These are phyloP conservation scores for Priocnemis perturbator DNA, from an alignment of 2,888 invertebrate species.

Conservation along the genomic window DNA sequence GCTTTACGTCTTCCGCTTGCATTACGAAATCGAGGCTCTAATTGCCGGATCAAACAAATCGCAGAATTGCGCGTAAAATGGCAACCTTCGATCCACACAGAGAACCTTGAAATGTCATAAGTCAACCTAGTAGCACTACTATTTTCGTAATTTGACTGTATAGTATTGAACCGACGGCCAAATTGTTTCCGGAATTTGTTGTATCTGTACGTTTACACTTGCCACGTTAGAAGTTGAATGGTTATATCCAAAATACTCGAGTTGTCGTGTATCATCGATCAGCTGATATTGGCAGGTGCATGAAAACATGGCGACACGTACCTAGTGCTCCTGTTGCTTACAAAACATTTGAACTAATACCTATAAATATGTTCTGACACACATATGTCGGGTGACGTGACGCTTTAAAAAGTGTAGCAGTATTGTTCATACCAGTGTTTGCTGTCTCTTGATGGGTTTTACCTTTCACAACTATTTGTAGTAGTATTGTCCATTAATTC, in stretches of 20 bases:
- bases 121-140: not conserved
- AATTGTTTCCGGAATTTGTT: too few species aligned
- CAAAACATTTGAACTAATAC: too few species aligned
- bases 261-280: conserved; percentile 10
- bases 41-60: not conserved
- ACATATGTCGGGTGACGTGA: not conserved
- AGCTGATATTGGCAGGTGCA: conserved; percentile 28
- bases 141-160: not conserved
- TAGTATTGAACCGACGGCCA: too few species aligned
- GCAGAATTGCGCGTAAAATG: not conserved
- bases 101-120: not conserved
- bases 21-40: not conserved
- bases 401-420: too few species aligned
- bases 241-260: conserved; percentile 3
- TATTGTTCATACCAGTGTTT: too few species aligned
- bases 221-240: not conserved
- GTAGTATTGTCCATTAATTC: not conserved
- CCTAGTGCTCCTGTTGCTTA: conserved; percentile 8
- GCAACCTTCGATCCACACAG: not conserved
- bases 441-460: too few species aligned
- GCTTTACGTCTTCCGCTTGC: not conserved
- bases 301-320: conserved; percentile 22
- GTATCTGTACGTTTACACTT: not conserved
- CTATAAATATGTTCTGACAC: not conserved
- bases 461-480: not conserved